phyloP scores from a whole-genome alignment of 2,797 vertebrate genomes.

The Helicolenus hilgendorfi region DNA sequence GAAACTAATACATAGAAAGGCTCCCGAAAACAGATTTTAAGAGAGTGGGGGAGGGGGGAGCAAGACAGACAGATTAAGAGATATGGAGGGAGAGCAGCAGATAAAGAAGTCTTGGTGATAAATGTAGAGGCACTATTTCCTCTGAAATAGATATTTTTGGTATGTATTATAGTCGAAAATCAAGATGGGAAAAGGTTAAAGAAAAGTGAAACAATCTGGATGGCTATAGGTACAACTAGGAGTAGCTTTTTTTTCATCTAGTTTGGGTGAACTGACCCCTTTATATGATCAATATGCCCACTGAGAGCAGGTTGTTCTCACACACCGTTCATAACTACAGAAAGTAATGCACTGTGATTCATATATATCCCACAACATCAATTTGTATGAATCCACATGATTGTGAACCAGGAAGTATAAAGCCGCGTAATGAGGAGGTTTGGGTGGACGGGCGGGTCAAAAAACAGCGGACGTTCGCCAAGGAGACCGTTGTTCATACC shows the following conservation, averaged over 20 bases:
- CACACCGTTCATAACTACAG: too few species aligned
- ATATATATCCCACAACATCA: too few species aligned
- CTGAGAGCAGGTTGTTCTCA: background rate
- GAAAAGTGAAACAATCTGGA: background rate
- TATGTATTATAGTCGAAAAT: background rate
- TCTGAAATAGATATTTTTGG: slow-evolving; percentile 2
- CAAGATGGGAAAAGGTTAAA: background rate
- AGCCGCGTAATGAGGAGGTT: too few species aligned
- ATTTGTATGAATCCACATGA: too few species aligned
- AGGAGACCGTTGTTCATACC: too few species aligned
- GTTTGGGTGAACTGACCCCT: background rate
- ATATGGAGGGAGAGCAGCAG: slow-evolving; percentile 19
- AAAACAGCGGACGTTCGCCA: rapidly evolving
- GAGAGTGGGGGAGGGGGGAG: background rate
- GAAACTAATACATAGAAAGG: slow-evolving; percentile 37
- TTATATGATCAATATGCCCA: background rate
- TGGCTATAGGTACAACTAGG: background rate
- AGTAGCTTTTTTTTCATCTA: background rate
- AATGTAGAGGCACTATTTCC: slow-evolving; percentile 3
- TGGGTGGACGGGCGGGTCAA: too few species aligned
- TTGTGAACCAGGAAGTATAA: too few species aligned
- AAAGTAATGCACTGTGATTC: too few species aligned
- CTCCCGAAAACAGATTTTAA: slow-evolving; percentile 28
- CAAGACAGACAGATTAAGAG: slow-evolving; percentile 48
- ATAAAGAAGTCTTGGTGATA: slow-evolving; percentile 48